These are phyloP conservation scores for Pasiphila rectangulata DNA, from an alignment of 2,888 invertebrate species.

Conservation along the genomic window DNA sequence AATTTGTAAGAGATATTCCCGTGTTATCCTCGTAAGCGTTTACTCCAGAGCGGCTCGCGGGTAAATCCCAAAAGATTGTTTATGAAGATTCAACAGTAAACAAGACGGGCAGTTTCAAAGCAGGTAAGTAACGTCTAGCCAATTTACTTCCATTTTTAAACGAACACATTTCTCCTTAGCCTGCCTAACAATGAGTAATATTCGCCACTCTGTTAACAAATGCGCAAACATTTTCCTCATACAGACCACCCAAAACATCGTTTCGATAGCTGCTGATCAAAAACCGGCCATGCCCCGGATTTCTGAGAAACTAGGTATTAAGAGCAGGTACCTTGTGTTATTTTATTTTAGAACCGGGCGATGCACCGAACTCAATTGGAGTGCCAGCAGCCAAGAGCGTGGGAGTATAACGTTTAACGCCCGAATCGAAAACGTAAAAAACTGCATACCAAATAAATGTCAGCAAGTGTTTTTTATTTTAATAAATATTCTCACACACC, in stretches of 20 bases:
- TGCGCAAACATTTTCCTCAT: conserved; percentile 5
- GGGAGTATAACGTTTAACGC: conserved; percentile 55
- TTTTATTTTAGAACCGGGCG: conserved; percentile 57
- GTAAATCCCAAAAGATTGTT: conserved; percentile 44
- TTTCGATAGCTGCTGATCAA: conserved; percentile 29
- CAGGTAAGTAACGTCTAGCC: background rate
- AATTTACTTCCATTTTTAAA: conserved; percentile 9
- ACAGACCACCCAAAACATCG: conserved; percentile 16
- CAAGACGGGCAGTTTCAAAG: conserved; percentile 7
- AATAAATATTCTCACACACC: too few species aligned
- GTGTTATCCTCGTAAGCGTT: conserved; percentile 44
- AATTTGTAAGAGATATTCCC: conserved; percentile 48
- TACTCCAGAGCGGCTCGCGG: conserved; percentile 34
- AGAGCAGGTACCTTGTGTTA: conserved; percentile 69
- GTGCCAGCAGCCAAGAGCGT: conserved; percentile 77
- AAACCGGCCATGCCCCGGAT: conserved; percentile 43
- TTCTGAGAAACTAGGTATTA: conserved; percentile 69
- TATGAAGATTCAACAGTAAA: conserved; percentile 39
- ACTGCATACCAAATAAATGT: conserved; percentile 10
- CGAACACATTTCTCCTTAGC: too few species aligned
- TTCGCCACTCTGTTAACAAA: too few species aligned
- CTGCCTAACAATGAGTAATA: too few species aligned
- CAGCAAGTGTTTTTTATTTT: too few species aligned
- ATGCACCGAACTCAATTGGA: conserved; percentile 61
- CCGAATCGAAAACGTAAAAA: conserved; percentile 26